Evolutionary conservation across 2,113 vertebrate species (phyloP), one percentile per base, ranked within the genome.

Genomic region (Pampusana beccarii): DNA sequence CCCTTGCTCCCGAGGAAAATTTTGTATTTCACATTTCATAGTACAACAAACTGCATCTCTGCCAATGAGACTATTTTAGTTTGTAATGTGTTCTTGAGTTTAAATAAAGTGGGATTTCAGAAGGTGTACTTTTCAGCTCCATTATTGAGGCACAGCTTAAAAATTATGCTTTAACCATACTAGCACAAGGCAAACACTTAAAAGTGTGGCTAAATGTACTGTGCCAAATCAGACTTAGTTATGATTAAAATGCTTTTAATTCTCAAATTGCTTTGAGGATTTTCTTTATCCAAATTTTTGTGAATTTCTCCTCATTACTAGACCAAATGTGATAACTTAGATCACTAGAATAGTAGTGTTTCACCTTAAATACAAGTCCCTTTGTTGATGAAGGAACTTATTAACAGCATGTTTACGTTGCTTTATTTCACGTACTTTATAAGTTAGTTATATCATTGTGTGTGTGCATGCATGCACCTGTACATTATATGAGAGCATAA

Each of bases 391-490:
- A 74, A 51, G 14, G 24, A 75, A 19, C 17, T 85, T 67, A 28
- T 0, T 64, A 78, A 10, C 25, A 62, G 16, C 5, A 7, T 19
- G 9, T 90, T 86, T 67, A 21, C 31, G 7, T 29, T 53, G 14
- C 36, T 86, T 86, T 77, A 25, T 58, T 9, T 64, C 15, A 78
- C 46, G 31, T 58, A 34, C 33, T 58, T 29, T 46, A 8, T 34
- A 85, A 88, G 33, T 74, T 71, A 54, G 14, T 54, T n/a, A 15
- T 33, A 6, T 29, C 21, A 9, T 48, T 56, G 16, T 56, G 60
- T 0, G 3, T 62, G 8, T 48, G 5, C 2, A 1, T 44, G 3
- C 21, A 38, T 2, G 2, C 1, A 1, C 9, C 2, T 48, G 6
- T 58, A 29, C 1, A 2, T 18, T 31, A 16, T 31, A 24, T 2